Conservation (phyloP, 2,888 invertebrate species). For the Taphrorychus bicolor region DNA sequence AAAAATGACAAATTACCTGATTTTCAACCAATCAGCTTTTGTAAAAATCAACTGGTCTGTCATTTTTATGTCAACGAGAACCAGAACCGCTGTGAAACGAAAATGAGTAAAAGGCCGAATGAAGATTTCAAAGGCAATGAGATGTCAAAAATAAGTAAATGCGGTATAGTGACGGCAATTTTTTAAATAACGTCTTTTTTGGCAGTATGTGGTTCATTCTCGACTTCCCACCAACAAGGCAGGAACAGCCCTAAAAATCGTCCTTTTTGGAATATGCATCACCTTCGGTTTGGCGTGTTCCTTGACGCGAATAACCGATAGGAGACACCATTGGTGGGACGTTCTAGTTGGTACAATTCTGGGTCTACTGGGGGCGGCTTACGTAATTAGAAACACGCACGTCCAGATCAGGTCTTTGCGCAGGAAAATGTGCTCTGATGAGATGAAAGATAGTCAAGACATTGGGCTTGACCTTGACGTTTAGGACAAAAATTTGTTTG, state of each 20-base stretch:
- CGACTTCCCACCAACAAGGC: conserved; percentile 57
- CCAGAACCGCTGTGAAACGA: too few species aligned
- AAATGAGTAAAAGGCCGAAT: too few species aligned
- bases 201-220: conserved; percentile 74
- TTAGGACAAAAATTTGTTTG: neutral
- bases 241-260: conserved; percentile 66
- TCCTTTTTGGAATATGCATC: conserved; percentile 68
- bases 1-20: too few species aligned
- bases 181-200: too few species aligned
- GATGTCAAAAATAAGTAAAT: too few species aligned
- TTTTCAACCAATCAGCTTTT: too few species aligned
- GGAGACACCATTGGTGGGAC: conserved; percentile 84
- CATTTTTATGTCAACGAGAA: too few species aligned
- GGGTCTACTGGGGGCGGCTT: conserved; percentile 57
- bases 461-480: neutral
- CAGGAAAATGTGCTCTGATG: neutral
- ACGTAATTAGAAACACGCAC: conserved; percentile 8
- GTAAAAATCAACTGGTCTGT: too few species aligned
- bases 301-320: conserved; percentile 73
- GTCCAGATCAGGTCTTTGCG: conserved; percentile 12
- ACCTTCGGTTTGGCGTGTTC: conserved; percentile 71
- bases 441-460: neutral
- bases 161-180: too few species aligned
- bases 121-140: too few species aligned
- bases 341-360: conserved; percentile 70